Conservation (phyloP, 1,140 invertebrate genomes). For the Stegodyphus mimosarum region DNA sequence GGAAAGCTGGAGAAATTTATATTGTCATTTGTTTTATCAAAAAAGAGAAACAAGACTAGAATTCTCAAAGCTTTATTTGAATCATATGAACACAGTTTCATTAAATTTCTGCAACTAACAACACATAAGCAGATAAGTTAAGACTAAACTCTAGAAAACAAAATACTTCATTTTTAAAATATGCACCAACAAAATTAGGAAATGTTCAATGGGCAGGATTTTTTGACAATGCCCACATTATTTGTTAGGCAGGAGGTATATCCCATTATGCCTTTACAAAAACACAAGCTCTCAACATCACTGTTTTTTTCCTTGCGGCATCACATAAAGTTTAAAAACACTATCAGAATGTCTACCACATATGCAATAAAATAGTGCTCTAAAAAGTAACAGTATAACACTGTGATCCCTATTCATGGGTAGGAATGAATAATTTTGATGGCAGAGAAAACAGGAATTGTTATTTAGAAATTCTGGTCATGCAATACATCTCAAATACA, state of each 20-base stretch:
- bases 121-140: conserved; percentile 60
- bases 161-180: conserved; percentile 59
- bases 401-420: conserved; percentile 36
- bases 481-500: conserved; percentile 31
- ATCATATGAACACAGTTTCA: conserved; percentile 57
- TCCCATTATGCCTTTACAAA: conserved; percentile 43
- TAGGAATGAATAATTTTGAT: conserved; percentile 33
- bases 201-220: conserved; percentile 11
- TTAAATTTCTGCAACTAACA: conserved; percentile 57
- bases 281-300: conserved; percentile 48
- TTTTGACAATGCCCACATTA: conserved; percentile 11
- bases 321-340: conserved; percentile 48
- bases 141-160: conserved; percentile 57
- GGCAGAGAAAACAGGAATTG: conserved; percentile 22
- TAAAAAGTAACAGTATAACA: conserved; percentile 44
- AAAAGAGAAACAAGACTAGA: conserved; percentile 15
- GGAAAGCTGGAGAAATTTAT: not conserved
- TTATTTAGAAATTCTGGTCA: conserved; percentile 16
- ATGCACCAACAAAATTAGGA: conserved; percentile 45
- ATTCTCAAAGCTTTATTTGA: conserved; percentile 45
- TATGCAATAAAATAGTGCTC: conserved; percentile 55
- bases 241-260: conserved; percentile 4
- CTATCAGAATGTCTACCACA: conserved; percentile 52
- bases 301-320: not conserved
- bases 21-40: not conserved